Conservation (phyloP, 2,888 invertebrate species). For the Zootermopsis nevadensis region DNA sequence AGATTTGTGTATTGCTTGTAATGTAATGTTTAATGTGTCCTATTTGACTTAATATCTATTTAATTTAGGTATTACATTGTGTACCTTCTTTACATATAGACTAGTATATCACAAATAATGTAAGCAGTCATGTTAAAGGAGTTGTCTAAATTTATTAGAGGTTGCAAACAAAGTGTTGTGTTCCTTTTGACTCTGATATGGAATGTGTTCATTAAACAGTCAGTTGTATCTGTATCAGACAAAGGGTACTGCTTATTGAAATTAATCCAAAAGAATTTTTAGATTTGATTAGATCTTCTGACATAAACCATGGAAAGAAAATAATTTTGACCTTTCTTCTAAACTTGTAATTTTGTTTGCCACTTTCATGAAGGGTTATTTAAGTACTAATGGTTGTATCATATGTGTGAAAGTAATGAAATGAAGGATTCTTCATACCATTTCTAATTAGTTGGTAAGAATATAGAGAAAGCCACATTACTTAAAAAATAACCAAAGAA, state of each 20-base stretch:
- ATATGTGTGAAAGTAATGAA: not conserved
- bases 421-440: not conserved
- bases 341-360: conserved; percentile 6
- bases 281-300: not conserved
- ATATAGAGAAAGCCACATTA: conserved; percentile 3
- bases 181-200: not conserved
- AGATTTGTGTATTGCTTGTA: too few species aligned
- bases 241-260: not conserved
- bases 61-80: too few species aligned
- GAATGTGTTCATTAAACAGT: not conserved
- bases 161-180: not conserved
- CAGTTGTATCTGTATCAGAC: not conserved
- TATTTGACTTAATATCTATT: too few species aligned
- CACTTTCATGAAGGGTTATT: not conserved
- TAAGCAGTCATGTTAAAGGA: not conserved
- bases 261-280: not conserved
- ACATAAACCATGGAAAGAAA: not conserved
- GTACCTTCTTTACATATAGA: too few species aligned
- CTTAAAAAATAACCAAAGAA: conserved; percentile 30
- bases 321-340: not conserved
- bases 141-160: not conserved
- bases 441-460: conserved; percentile 18
- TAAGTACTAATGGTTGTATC: not conserved
- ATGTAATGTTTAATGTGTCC: too few species aligned
- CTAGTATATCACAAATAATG: not conserved